phyloP scores from a whole-genome alignment of 2,888 invertebrate genomes.

The Acanthopleura granulata region DNA sequence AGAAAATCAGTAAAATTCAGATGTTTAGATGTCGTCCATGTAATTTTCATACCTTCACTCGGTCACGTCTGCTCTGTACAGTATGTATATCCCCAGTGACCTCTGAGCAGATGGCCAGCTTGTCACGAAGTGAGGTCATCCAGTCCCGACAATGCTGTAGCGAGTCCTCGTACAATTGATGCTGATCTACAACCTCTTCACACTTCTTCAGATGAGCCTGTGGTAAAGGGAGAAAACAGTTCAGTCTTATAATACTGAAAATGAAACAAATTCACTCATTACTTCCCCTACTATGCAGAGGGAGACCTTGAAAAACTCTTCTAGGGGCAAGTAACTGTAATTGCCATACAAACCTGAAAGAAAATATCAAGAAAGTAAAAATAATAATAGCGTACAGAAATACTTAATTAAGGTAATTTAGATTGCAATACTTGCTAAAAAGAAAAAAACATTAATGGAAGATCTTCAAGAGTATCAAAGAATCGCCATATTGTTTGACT shows the following conservation, averaged over 20 bases:
- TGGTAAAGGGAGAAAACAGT: not conserved
- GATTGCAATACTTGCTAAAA: too few relatives aligned
- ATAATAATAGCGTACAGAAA: too few relatives aligned
- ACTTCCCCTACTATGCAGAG: not conserved
- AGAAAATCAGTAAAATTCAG: too few relatives aligned
- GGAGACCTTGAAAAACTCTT: too few relatives aligned
- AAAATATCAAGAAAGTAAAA: too few relatives aligned
- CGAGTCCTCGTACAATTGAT: slow-evolving; percentile 59
- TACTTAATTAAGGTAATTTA: too few relatives aligned
- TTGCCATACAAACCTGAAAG: too few relatives aligned
- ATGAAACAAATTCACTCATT: not conserved
- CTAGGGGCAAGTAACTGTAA: too few relatives aligned
- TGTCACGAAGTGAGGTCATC: slow-evolving; percentile 84
- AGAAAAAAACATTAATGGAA: too few relatives aligned
- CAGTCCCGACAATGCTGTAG: slow-evolving; percentile 86
- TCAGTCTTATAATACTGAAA: not conserved
- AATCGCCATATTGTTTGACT: too few relatives aligned
- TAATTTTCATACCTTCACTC: slow-evolving; percentile 43
- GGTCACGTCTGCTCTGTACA: slow-evolving; percentile 72
- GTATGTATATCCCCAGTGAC: slow-evolving; percentile 88
- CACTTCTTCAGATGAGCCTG: slow-evolving; percentile 49
- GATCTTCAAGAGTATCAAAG: too few relatives aligned
- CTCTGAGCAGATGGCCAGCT: slow-evolving; percentile 83
- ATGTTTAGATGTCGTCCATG: too few relatives aligned
- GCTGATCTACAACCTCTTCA: slow-evolving; percentile 52